These are phyloP conservation scores for Scrobipalpa costella DNA, from an alignment of 2,888 invertebrate genomes.

Conservation along the genomic window DNA sequence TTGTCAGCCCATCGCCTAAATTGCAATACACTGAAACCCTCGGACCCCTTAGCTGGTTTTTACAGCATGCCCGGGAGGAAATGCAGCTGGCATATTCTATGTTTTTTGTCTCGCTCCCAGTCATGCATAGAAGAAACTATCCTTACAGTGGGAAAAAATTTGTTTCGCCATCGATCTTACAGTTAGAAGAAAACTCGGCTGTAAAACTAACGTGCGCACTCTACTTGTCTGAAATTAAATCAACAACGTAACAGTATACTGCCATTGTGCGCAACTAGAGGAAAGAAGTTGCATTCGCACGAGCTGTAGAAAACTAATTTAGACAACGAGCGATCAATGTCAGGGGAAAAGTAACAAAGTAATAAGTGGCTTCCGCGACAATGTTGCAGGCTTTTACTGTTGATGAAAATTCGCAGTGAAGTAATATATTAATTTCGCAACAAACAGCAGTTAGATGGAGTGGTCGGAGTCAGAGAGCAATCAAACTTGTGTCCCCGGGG, in stretches of 20 bases:
- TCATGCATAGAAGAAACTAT: no score
- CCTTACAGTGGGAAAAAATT: not conserved
- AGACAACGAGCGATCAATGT: slow-evolving; percentile 15
- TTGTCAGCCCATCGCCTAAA: no score
- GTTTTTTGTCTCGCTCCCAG: no score
- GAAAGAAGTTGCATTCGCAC: slow-evolving; percentile 22
- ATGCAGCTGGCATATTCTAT: no score
- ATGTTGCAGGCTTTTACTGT: slow-evolving; percentile 31
- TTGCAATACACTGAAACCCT: no score
- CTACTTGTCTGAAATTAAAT: slow-evolving; percentile 1
- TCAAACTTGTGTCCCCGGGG: slow-evolving; percentile 74
- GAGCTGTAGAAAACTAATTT: slow-evolving; percentile 25
- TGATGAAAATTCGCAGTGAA: slow-evolving; percentile 50
- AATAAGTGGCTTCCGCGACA: slow-evolving; percentile 25
- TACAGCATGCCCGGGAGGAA: no score
- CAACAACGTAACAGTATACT: slow-evolving; percentile 20
- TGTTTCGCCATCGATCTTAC: slow-evolving; percentile 8
- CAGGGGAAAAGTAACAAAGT: slow-evolving; percentile 25
- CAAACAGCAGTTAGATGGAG: slow-evolving; percentile 67
- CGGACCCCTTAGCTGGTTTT: no score
- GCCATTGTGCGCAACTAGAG: slow-evolving; percentile 11
- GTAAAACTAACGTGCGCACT: slow-evolving; percentile 4
- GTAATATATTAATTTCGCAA: slow-evolving; percentile 71
- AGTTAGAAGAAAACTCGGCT: not conserved
- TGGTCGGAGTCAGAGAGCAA: slow-evolving; percentile 67